Conservation (phyloP, 2,888 invertebrate species). For the Oligia fasciuncula region DNA sequence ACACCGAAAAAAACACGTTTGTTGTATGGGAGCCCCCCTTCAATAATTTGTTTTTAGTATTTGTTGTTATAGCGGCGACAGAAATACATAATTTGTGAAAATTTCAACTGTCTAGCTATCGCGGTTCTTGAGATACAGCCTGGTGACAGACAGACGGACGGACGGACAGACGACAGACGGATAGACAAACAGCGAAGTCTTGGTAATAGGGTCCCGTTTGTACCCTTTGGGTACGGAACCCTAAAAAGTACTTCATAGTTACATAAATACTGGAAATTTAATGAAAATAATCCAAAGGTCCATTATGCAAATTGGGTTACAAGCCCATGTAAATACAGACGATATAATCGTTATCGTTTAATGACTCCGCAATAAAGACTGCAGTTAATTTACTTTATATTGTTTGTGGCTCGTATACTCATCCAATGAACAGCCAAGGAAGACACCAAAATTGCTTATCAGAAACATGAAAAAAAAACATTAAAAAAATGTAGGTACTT, state of each 20-base stretch:
- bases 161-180: no score
- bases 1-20: no score
- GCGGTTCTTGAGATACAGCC: no score
- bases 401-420: neutral
- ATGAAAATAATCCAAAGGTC: neutral
- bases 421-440: neutral
- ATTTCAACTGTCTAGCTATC: no score
- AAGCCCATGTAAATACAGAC: constrained; percentile 7
- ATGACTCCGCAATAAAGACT: constrained; percentile 42
- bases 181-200: no score
- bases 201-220: no score
- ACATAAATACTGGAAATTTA: neutral
- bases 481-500: neutral
- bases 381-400: constrained; percentile 23
- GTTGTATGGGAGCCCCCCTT: no score
- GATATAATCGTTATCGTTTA: constrained; percentile 47
- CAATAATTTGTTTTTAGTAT: no score
- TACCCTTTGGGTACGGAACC: no score
- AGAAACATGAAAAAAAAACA: neutral
- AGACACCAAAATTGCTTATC: neutral
- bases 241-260: neutral
- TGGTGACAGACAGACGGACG: no score
- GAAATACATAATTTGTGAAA: no score
- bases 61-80: no score
- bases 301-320: constrained; percentile 8